A percentile compares a stretch with the other conserved stretches of the same genome.
Evolutionary conservation across 2,797 vertebrate species (phyloP).

Genomic region (Hippoglossus hippoglossus): DNA sequence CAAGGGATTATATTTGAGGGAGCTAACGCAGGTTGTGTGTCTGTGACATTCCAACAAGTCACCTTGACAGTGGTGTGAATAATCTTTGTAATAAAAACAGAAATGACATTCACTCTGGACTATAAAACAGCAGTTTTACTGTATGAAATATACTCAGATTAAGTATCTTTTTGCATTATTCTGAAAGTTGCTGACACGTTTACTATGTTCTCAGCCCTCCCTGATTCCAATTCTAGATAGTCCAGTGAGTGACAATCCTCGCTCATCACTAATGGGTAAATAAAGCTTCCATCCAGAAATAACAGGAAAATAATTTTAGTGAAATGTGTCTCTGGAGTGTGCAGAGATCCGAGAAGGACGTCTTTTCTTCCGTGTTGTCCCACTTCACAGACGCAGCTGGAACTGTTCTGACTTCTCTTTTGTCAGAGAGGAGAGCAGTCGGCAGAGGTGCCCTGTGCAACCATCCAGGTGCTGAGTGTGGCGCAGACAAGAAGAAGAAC

Average conservation of each 20-base stretch:
- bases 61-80: slow-evolving; percentile 75
- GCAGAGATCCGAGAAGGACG: slow-evolving; percentile 49
- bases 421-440: slow-evolving; percentile 62
- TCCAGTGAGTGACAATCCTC: slow-evolving; percentile 28
- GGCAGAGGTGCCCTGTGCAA: slow-evolving; percentile 68
- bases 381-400: slow-evolving; percentile 63
- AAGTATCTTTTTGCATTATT: slow-evolving; percentile 60
- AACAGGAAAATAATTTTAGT: slow-evolving; percentile 54
- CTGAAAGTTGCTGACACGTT: slow-evolving; percentile 58
- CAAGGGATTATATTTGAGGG: slow-evolving; percentile 67
- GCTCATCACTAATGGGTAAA: slow-evolving; percentile 46
- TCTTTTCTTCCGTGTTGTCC: slow-evolving; percentile 42
- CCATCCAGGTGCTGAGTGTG: slow-evolving; percentile 76
- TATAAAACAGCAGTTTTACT: slow-evolving; percentile 54
- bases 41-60: slow-evolving; percentile 76
- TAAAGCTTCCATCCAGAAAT: slow-evolving; percentile 57
- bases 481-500: slow-evolving; percentile 68
- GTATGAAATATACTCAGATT: slow-evolving; percentile 48
- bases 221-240: slow-evolving; percentile 34
- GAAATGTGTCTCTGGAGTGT: slow-evolving; percentile 57
- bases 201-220: slow-evolving; percentile 25
- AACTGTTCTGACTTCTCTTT: slow-evolving; percentile 64
- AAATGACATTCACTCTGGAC: slow-evolving; percentile 46
- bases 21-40: slow-evolving; percentile 61
- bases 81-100: slow-evolving; percentile 72